Percentiles rank a stretch among this genome's conserved stretches.
Evolutionary conservation across 2,113 vertebrate species (phyloP).

Genomic region (Atractosteus spatula): DNA sequence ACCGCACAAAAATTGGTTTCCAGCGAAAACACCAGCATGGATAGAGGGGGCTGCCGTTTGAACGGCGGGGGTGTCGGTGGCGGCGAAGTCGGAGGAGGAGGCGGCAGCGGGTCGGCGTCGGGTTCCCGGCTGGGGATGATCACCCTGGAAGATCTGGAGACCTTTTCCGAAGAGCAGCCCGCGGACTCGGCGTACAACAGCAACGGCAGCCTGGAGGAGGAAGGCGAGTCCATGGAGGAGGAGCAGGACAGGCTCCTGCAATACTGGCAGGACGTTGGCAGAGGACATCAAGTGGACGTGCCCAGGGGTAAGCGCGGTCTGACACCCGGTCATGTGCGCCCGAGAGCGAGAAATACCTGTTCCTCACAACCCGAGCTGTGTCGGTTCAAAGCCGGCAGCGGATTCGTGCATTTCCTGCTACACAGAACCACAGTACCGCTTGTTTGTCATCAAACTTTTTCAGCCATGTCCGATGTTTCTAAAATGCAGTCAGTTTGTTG

Average conservation of each 20-base stretch:
- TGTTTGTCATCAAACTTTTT: too few relatives aligned
- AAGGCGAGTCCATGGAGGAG: slow-evolving; percentile 57
- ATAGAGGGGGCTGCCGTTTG: slow-evolving; percentile 69
- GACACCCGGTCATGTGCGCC: too few relatives aligned
- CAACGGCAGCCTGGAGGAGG: slow-evolving; percentile 63
- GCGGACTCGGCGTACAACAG: slow-evolving; percentile 63
- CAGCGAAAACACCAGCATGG: slow-evolving; percentile 47
- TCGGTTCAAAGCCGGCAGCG: too few relatives aligned
- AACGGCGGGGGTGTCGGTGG: slow-evolving; percentile 41
- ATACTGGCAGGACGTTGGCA: slow-evolving; percentile 81
- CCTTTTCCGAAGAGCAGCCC: slow-evolving; percentile 66
- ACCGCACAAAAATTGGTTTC: neutral
- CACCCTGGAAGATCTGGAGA: slow-evolving; percentile 80
- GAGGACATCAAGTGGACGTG: slow-evolving; percentile 83
- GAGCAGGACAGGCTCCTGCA: slow-evolving; percentile 68
- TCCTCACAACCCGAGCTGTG: too few relatives aligned
- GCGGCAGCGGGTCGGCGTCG: slow-evolving; percentile 28
- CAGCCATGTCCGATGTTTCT: too few relatives aligned
- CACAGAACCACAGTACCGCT: too few relatives aligned
- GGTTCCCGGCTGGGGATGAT: slow-evolving; percentile 54
- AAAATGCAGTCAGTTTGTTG: too few relatives aligned
- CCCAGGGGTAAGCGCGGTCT: slow-evolving; percentile 63
- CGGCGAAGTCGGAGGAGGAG: slow-evolving; percentile 12
- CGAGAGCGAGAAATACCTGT: too few relatives aligned
- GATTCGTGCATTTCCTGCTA: too few relatives aligned